These are phyloP conservation scores for Acleris holmiana DNA, from an alignment of 2,888 invertebrate species.

Conservation along the genomic window DNA sequence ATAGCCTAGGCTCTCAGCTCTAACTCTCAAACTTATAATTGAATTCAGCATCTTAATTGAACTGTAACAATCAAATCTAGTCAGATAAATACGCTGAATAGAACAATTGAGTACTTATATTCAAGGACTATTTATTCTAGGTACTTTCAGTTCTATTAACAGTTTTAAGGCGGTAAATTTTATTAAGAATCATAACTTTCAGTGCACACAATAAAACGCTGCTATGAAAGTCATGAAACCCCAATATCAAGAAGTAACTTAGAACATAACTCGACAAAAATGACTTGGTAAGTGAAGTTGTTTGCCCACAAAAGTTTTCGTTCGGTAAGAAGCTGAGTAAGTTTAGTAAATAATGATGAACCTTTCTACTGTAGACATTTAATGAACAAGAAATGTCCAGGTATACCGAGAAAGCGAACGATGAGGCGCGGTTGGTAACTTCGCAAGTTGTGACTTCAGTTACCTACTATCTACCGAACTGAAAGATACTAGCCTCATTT, in stretches of 20 bases:
- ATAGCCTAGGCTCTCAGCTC: slow-evolving; percentile 53
- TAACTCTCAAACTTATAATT: slow-evolving; percentile 69
- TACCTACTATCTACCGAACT: slow-evolving; percentile 5
- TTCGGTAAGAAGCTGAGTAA: slow-evolving; percentile 9
- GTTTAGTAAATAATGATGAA: slow-evolving; percentile 34
- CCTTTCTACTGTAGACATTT: slow-evolving; percentile 2
- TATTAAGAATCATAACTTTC: background rate
- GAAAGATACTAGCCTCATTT: slow-evolving; percentile 35
- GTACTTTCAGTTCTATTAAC: background rate
- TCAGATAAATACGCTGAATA: slow-evolving; percentile 2
- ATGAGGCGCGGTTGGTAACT: slow-evolving; percentile 1
- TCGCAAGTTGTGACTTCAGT: slow-evolving; percentile 22
- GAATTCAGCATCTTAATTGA: slow-evolving; percentile 69
- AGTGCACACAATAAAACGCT: slow-evolving; percentile 1
- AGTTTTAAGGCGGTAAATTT: background rate
- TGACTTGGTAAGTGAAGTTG: slow-evolving; percentile 34
- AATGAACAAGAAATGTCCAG: slow-evolving; percentile 34
- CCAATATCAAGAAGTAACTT: slow-evolving; percentile 27
- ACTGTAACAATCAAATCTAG: slow-evolving; percentile 67
- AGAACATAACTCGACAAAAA: slow-evolving; percentile 34
- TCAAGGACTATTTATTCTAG: background rate
- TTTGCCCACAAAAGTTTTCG: slow-evolving; percentile 21
- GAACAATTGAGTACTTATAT: background rate
- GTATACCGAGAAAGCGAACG: slow-evolving; percentile 10
- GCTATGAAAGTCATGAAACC: slow-evolving; percentile 4